Evolutionary conservation across 2,888 invertebrate genomes (phyloP).

Genomic region (Gonocerus acuteangulatus): DNA sequence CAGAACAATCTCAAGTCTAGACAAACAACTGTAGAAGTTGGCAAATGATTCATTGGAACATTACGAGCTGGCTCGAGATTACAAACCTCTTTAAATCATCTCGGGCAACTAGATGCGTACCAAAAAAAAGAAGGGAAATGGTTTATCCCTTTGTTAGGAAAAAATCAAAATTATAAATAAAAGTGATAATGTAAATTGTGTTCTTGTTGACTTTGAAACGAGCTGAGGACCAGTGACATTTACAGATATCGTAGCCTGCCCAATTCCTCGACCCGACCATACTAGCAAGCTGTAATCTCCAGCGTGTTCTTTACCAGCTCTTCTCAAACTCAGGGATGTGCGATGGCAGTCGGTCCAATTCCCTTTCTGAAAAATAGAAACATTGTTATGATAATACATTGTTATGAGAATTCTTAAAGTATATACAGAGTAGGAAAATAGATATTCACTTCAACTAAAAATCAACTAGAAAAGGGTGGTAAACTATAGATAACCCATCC

Average conservation of each 20-base stretch:
- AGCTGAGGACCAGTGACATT: constrained; percentile 48
- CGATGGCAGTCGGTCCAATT: constrained; percentile 53
- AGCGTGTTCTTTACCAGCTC: constrained; percentile 51
- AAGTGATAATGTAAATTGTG: neutral
- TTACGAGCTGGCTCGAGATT: too few relatives aligned
- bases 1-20: too few relatives aligned
- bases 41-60: too few relatives aligned
- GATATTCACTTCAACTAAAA: too few relatives aligned
- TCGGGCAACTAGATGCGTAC: too few relatives aligned
- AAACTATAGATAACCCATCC: too few relatives aligned
- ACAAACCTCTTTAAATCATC: too few relatives aligned
- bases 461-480: too few relatives aligned
- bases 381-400: neutral
- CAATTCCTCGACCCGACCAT: constrained; percentile 54
- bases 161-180: neutral
- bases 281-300: constrained; percentile 59
- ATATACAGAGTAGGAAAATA: too few relatives aligned
- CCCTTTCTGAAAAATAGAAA: constrained; percentile 46
- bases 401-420: too few relatives aligned
- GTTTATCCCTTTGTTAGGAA: constrained; percentile 7
- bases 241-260: constrained; percentile 55
- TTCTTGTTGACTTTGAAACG: constrained; percentile 21
- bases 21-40: too few relatives aligned
- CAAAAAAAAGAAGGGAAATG: too few relatives aligned
- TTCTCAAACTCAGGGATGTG: constrained; percentile 52